Evolutionary conservation across 2,113 vertebrate genomes (phyloP), one percentile per base, ranked within the genome.

Genomic region (Craseonycteris thonglongyai): DNA sequence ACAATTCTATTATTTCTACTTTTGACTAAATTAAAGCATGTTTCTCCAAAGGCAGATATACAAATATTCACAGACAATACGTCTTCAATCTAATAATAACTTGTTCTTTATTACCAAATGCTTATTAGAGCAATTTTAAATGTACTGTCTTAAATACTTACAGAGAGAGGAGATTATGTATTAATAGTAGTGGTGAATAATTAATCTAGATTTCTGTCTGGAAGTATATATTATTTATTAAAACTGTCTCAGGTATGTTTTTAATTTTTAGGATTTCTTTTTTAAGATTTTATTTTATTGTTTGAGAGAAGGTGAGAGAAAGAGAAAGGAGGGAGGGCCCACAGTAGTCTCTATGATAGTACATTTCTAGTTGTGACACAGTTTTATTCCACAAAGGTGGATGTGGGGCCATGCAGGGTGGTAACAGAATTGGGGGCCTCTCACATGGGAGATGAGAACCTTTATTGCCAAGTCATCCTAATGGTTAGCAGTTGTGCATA

Each of bases 161-260:
- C 22, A 72, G 75, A 42, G 71, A 92, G 24, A 76, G 33, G 86
- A 94, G 35, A 92, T 96, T 80, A 65, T 74, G 2, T 91, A 94
- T 96, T 95, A 94, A 96, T 94, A 96, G 92, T 74, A 85, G 6
- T 94, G 21, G 45, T 96, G 49, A 97, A 94, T 97, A 96, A 96
- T 96, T 97, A 87, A 96, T 96, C 28, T 30, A 91, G 9, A 72
- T 93, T 95, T 96, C 82, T 84, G 51, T 95, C 78, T 93, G 28
- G 42, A 93, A 90, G 11, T 66, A 96, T 95, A 54, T 71, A 97
- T 97, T 97, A 95, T 94, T 97, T 90, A 96, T 93, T 93, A 88
- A 94, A 76, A 51, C 82, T 63, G 33, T 78, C 92, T 96, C 83
- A 89, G 79, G 71, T 91, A 84, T 69, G 59, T 84, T 92, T 96